phyloP scores from a whole-genome alignment of 1,140 invertebrate species.

The Aphaenogaster ashmeadi region DNA sequence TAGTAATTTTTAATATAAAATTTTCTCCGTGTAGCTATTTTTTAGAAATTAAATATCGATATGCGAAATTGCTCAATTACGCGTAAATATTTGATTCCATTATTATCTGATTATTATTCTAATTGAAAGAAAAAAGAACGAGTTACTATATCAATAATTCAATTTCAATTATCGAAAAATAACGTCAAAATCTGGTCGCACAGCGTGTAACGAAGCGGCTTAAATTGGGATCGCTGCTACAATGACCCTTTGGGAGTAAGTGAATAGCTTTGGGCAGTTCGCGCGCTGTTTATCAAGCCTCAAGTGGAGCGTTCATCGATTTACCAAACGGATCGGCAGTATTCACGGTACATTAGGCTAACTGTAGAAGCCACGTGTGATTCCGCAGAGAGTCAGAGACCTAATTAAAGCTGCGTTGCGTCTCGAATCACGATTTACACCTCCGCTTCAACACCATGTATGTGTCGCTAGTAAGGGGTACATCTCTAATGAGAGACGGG shows the following conservation, averaged over 20 bases:
- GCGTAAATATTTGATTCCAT: neutral
- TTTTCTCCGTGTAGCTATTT: neutral
- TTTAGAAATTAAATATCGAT: neutral
- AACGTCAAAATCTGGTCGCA: neutral
- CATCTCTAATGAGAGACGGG: neutral
- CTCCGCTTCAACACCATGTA: neutral
- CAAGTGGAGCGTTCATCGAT: slow-evolving; percentile 68
- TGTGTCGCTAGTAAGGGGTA: neutral
- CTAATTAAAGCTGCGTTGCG: slow-evolving; percentile 67
- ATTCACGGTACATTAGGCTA: slow-evolving; percentile 74
- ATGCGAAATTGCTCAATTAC: neutral
- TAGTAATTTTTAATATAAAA: no score
- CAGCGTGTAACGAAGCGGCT: slow-evolving; percentile 18
- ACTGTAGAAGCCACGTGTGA: slow-evolving; percentile 71
- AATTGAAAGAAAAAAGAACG: neutral
- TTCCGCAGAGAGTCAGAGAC: slow-evolving; percentile 47
- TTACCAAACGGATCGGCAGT: slow-evolving; percentile 61
- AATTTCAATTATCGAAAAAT: neutral
- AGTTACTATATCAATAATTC: neutral
- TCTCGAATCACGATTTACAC: slow-evolving; percentile 55
- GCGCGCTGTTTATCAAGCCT: slow-evolving; percentile 73
- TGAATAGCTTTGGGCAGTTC: slow-evolving; percentile 53
- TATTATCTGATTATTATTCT: neutral
- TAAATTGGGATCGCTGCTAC: slow-evolving; percentile 1
- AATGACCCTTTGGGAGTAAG: slow-evolving; percentile 16